phyloP scores from a whole-genome alignment of 2,113 vertebrate genomes.

The Lepisosteus osseus region DNA sequence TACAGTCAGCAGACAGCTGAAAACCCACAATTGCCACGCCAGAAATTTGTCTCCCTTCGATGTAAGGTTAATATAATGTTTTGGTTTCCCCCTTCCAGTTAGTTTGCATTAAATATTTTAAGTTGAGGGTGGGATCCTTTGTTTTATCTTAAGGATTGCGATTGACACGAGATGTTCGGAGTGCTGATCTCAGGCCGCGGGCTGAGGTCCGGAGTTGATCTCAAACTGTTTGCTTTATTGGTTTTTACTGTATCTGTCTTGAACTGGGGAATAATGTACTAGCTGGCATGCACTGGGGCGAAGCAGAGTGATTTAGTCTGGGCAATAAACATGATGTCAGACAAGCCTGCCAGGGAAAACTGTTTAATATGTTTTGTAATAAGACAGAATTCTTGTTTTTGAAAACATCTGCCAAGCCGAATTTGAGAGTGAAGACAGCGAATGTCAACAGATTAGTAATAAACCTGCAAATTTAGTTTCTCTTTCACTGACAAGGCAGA shows the following conservation, averaged over 20 bases:
- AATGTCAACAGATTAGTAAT: constrained; percentile 71
- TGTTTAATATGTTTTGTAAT: constrained; percentile 70
- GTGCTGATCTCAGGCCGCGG: too few species aligned
- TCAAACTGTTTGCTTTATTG: constrained; percentile 54
- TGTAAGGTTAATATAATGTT: too few species aligned
- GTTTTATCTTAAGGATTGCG: too few species aligned
- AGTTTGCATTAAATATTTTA: too few species aligned
- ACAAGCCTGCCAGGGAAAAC: constrained; percentile 65
- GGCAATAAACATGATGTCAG: constrained; percentile 72
- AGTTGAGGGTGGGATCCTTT: too few species aligned
- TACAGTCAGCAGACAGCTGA: too few species aligned
- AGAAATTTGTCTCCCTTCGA: too few species aligned
- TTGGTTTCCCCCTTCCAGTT: too few species aligned
- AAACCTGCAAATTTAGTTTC: constrained; percentile 61
- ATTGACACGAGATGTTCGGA: too few species aligned
- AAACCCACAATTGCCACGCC: too few species aligned
- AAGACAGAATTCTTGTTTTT: constrained; percentile 74
- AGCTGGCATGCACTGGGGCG: constrained; percentile 56
- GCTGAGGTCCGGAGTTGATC: background rate
- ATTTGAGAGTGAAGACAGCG: constrained; percentile 72
- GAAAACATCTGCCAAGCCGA: constrained; percentile 72
- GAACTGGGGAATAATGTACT: constrained; percentile 64
- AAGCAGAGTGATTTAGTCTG: constrained; percentile 67
- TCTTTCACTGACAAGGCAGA: constrained; percentile 45
- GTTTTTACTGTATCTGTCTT: constrained; percentile 58